phyloP scores from a whole-genome alignment of 2,888 invertebrate genomes.

The Eledone cirrhosa region DNA sequence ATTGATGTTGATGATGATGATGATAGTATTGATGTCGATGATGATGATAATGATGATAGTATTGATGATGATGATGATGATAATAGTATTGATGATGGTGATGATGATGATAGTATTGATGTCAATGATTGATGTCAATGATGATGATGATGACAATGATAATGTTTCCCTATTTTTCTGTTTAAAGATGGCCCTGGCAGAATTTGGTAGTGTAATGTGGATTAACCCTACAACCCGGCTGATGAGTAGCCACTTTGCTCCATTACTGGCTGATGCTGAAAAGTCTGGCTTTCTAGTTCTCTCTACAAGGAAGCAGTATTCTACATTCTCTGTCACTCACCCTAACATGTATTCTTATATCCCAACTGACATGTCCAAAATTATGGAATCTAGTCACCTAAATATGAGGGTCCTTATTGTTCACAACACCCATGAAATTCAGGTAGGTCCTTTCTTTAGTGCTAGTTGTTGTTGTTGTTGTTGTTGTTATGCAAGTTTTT shows the following conservation, averaged over 20 bases:
- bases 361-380: constrained; percentile 50
- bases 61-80: too few relatives aligned
- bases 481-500: too few relatives aligned
- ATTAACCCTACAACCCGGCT: constrained; percentile 52
- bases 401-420: constrained; percentile 54
- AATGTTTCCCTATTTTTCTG: constrained; percentile 13
- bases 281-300: constrained; percentile 51
- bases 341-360: constrained; percentile 61
- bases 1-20: too few relatives aligned
- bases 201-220: constrained; percentile 62
- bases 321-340: constrained; percentile 54
- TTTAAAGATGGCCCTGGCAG: constrained; percentile 57
- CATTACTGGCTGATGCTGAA: constrained; percentile 51
- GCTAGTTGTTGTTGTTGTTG: too few relatives aligned
- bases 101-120: too few relatives aligned
- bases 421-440: constrained; percentile 58
- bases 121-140: too few relatives aligned
- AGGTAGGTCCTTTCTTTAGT: too few relatives aligned
- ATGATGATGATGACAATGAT: too few relatives aligned
- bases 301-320: constrained; percentile 45
- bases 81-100: too few relatives aligned
- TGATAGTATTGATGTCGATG: too few relatives aligned
- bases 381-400: constrained; percentile 51
- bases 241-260: constrained; percentile 43
- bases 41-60: too few relatives aligned